phyloP scores from a whole-genome alignment of 2,113 vertebrate species.

The Syrmaticus mikado region DNA sequence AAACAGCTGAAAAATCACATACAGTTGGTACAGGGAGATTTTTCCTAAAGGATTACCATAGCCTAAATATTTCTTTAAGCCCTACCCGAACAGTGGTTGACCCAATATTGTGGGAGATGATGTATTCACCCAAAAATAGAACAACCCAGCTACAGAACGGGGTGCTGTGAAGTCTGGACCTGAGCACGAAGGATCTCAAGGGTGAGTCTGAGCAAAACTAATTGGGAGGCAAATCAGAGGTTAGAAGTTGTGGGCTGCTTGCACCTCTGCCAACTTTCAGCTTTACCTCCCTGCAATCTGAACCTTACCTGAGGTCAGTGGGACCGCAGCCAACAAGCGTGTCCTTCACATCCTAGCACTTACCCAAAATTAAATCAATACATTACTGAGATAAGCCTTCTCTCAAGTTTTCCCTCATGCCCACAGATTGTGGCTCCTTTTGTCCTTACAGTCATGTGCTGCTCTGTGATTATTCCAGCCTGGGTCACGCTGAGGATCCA shows the following conservation, averaged over 20 bases:
- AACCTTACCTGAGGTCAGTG: background rate
- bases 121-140: conserved; percentile 59
- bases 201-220: conserved; percentile 26
- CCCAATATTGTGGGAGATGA: conserved; percentile 49
- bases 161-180: background rate
- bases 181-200: background rate
- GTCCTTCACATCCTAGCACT: fast-evolving
- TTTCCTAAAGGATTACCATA: conserved; percentile 61
- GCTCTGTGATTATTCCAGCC: background rate
- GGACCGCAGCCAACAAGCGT: background rate
- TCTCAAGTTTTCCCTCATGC: background rate
- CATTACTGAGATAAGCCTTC: background rate
- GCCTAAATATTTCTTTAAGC: conserved; percentile 66
- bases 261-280: background rate
- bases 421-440: background rate
- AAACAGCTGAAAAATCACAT: conserved; percentile 64
- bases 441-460: background rate
- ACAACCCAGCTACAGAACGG: conserved; percentile 26
- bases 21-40: conserved; percentile 40
- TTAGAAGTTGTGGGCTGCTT: background rate
- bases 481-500: background rate
- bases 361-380: background rate
- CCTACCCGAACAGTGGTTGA: conserved; percentile 26
- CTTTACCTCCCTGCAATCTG: background rate
- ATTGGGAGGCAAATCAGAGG: background rate